Evolutionary conservation across 2,113 vertebrate genomes (phyloP).

Genomic region (Gopherus evgoodei): DNA sequence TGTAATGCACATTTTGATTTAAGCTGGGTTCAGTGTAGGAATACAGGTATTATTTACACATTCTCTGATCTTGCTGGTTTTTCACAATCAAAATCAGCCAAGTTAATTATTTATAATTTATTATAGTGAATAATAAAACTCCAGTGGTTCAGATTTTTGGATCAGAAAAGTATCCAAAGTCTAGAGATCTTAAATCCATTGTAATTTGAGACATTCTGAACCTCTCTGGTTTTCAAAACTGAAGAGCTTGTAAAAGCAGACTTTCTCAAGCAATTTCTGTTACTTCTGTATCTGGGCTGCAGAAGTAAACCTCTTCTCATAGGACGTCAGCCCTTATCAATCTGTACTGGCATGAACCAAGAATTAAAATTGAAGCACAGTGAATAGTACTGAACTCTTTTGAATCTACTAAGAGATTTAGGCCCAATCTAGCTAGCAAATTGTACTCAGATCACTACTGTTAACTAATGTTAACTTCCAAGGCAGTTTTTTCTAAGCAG

Average conservation of each 20-base stretch:
- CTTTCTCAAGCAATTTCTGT: not conserved
- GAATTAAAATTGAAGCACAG: not conserved
- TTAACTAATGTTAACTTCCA: not conserved
- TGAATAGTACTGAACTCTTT: not conserved
- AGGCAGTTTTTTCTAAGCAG: not conserved
- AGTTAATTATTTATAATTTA: not conserved
- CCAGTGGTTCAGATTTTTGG: not conserved
- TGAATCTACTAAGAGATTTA: not conserved
- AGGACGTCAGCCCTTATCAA: not conserved
- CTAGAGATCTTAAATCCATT: not conserved
- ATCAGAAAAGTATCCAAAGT: not conserved
- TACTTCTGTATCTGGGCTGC: not conserved
- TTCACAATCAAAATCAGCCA: not conserved
- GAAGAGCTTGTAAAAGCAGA: not conserved
- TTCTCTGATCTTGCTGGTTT: not conserved
- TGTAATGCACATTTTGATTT: not conserved
- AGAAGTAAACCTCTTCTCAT: not conserved
- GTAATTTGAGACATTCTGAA: not conserved
- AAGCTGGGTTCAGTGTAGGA: not conserved
- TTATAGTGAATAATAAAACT: not conserved
- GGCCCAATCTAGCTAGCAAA: not conserved
- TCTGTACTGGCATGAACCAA: not conserved
- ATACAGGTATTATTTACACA: not conserved
- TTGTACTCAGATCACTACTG: not conserved
- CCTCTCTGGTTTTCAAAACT: not conserved